Percentiles rank a stretch among this genome's conserved stretches.
phyloP scores from a whole-genome alignment of 2,113 vertebrate species.

The Hemichromis elongatus region DNA sequence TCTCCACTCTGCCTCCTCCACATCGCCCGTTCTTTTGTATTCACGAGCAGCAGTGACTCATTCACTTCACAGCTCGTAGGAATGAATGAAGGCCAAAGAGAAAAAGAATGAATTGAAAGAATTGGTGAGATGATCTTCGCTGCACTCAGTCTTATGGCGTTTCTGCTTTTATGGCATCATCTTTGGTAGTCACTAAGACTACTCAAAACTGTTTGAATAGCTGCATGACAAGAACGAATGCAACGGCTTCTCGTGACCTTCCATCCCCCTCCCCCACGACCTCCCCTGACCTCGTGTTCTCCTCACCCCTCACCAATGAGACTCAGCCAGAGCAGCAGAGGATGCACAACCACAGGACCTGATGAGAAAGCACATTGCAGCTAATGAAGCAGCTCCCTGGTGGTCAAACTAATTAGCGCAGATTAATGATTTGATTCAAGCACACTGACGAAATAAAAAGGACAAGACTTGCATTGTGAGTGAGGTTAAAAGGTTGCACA shows the following conservation, averaged over 20 bases:
- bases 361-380: conserved; percentile 33
- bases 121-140: background rate
- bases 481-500: background rate
- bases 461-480: background rate
- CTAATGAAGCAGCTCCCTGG: conserved; percentile 19
- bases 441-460: background rate
- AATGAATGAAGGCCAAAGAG: conserved; percentile 25
- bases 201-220: background rate
- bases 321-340: conserved; percentile 3
- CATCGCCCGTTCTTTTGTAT: background rate
- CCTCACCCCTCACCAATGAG: conserved; percentile 17
- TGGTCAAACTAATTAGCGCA: conserved; percentile 35
- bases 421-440: conserved; percentile 36
- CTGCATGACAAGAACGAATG: background rate
- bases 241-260: background rate
- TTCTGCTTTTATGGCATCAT: background rate
- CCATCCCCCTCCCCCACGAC: background rate
- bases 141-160: background rate
- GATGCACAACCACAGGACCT: background rate
- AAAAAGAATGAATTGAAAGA: background rate
- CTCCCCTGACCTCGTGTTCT: conserved; percentile 32
- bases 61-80: conserved; percentile 13
- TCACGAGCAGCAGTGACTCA: conserved; percentile 35
- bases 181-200: background rate
- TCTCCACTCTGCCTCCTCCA: conserved; percentile 48